phyloP scores from a whole-genome alignment of 2,888 invertebrate genomes.

The Tryphoninae sp. region DNA sequence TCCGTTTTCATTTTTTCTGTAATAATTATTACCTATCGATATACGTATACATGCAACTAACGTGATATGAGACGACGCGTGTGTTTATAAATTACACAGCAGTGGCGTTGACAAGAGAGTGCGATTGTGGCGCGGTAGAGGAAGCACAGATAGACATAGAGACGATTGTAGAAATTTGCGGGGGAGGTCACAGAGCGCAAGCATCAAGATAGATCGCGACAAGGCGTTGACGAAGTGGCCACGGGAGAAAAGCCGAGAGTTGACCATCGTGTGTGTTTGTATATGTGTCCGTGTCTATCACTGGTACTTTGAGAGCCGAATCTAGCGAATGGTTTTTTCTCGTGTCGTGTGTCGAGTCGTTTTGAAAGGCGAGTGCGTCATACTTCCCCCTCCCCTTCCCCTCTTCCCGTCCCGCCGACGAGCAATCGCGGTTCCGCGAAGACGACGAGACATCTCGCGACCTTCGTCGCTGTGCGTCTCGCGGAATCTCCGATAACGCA shows the following conservation, averaged over 20 bases:
- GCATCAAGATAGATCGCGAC: conserved; percentile 38
- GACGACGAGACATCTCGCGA: conserved; percentile 32
- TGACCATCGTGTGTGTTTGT: neutral
- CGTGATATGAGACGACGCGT: conserved; percentile 62
- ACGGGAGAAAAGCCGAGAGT: conserved; percentile 2
- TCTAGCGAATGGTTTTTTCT: conserved; percentile 45
- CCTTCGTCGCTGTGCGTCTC: neutral
- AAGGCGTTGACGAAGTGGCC: conserved; percentile 12
- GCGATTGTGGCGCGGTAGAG: conserved; percentile 42
- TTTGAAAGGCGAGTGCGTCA: conserved; percentile 61
- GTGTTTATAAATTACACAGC: conserved; percentile 72
- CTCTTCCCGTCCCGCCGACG: conserved; percentile 15
- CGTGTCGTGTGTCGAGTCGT: conserved; percentile 34
- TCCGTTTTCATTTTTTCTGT: conserved; percentile 25
- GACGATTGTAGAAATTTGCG: conserved; percentile 38
- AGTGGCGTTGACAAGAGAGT: conserved; percentile 68
- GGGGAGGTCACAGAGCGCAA: conserved; percentile 40
- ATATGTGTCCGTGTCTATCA: neutral
- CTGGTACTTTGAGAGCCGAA: neutral
- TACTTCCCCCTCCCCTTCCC: conserved; percentile 40
- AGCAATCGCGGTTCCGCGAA: conserved; percentile 35
- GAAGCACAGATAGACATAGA: conserved; percentile 18
- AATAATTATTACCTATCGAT: neutral
- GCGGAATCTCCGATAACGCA: neutral
- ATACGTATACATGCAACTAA: neutral